These are phyloP conservation scores for Rosalia funebris DNA, from an alignment of 2,888 invertebrate species.

Conservation along the genomic window DNA sequence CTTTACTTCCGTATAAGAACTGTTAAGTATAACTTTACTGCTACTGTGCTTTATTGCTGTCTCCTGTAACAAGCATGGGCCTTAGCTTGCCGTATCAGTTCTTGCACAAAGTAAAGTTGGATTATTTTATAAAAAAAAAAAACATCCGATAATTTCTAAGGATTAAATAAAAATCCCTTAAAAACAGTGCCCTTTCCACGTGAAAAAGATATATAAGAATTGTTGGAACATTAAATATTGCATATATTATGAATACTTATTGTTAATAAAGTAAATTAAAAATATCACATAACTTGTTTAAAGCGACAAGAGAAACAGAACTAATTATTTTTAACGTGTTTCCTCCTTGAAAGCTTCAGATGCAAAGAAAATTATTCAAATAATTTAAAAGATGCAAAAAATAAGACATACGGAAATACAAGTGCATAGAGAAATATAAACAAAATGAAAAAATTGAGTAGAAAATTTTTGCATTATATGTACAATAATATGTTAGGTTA, in stretches of 20 bases:
- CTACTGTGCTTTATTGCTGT: not conserved
- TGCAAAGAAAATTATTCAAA: too few relatives aligned
- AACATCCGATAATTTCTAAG: too few relatives aligned
- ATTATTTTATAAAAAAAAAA: not conserved
- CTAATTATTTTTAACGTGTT: too few relatives aligned
- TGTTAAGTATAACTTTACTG: not conserved
- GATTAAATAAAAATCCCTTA: too few relatives aligned
- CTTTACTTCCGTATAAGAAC: not conserved
- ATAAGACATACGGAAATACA: too few relatives aligned
- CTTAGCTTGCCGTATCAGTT: not conserved
- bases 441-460: not conserved
- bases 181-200: too few relatives aligned
- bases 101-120: not conserved
- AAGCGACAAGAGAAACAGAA: not conserved
- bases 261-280: not conserved
- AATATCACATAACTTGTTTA: not conserved
- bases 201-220: too few relatives aligned
- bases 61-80: not conserved
- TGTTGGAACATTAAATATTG: too few relatives aligned
- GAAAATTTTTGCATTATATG: conserved; percentile 11
- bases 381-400: too few relatives aligned
- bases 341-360: too few relatives aligned
- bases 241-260: too few relatives aligned
- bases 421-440: not conserved
- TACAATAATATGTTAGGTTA: conserved; percentile 19